Conservation (phyloP, 1,140 invertebrate species). For the Adelges cooleyi region DNA sequence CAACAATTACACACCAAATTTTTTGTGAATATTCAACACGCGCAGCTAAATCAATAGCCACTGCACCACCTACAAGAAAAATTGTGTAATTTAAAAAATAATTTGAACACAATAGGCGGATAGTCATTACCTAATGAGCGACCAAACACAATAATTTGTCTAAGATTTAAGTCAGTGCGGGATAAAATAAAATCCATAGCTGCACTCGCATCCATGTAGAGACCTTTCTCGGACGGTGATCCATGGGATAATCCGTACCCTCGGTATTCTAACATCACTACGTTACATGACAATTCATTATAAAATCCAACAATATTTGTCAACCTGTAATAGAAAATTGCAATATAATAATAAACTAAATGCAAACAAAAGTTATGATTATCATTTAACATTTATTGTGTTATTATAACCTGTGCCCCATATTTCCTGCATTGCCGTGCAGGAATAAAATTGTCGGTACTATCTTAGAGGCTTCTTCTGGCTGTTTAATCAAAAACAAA, state of each 20-base stretch:
- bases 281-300: conserved; percentile 67
- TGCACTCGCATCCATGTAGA: conserved; percentile 77
- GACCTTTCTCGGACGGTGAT: conserved; percentile 67
- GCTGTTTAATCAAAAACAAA: conserved; percentile 74
- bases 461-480: conserved; percentile 47
- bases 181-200: conserved; percentile 72
- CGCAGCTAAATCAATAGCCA: conserved; percentile 72
- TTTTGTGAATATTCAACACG: conserved; percentile 57
- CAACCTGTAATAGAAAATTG: conserved; percentile 43
- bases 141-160: conserved; percentile 84
- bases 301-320: conserved; percentile 68
- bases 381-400: background rate
- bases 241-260: conserved; percentile 91
- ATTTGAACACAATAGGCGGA: background rate
- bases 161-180: conserved; percentile 68
- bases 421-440: conserved; percentile 93
- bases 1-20: conserved; percentile 75
- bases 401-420: conserved; percentile 70
- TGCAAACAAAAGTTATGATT: background rate
- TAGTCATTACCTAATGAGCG: conserved; percentile 67
- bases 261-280: conserved; percentile 83
- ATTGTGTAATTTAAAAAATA: background rate
- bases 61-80: conserved; percentile 56
- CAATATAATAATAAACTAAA: too few relatives aligned
- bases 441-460: conserved; percentile 74